phyloP scores from a whole-genome alignment of 2,113 vertebrate species.

The Poeciliopsis retropinna region DNA sequence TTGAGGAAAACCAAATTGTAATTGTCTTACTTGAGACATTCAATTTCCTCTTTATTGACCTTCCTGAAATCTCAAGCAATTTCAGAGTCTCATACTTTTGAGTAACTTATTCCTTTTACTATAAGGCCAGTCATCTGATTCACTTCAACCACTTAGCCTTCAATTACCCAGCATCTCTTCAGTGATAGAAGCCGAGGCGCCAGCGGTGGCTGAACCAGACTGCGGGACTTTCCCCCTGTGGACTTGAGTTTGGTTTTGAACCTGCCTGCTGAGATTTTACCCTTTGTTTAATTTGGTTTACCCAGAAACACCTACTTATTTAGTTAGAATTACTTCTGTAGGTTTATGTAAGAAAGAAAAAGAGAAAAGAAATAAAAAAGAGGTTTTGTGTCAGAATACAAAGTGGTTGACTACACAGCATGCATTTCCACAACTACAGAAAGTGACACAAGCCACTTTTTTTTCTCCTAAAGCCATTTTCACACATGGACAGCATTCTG shows the following conservation, averaged over 20 bases:
- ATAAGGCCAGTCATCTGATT: conserved; percentile 4
- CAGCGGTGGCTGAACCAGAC: background rate
- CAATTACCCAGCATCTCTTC: background rate
- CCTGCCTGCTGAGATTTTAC: background rate
- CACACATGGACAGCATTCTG: background rate
- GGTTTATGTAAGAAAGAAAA: background rate
- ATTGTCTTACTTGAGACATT: background rate
- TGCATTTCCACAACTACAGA: background rate
- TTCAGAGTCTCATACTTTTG: background rate
- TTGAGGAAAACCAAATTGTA: background rate
- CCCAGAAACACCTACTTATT: background rate
- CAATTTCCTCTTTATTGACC: background rate
- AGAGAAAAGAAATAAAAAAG: background rate
- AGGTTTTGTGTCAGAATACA: background rate
- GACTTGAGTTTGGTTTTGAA: background rate
- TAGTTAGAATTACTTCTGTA: background rate
- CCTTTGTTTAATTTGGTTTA: background rate
- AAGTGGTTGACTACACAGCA: background rate
- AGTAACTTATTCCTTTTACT: background rate
- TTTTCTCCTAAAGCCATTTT: background rate
- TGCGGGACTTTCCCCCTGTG: background rate
- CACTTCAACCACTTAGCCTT: background rate
- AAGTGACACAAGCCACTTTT: background rate
- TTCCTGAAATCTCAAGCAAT: background rate
- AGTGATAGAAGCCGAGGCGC: background rate